Conservation (phyloP, 2,797 vertebrate species). For the Hybognathus amarus region DNA sequence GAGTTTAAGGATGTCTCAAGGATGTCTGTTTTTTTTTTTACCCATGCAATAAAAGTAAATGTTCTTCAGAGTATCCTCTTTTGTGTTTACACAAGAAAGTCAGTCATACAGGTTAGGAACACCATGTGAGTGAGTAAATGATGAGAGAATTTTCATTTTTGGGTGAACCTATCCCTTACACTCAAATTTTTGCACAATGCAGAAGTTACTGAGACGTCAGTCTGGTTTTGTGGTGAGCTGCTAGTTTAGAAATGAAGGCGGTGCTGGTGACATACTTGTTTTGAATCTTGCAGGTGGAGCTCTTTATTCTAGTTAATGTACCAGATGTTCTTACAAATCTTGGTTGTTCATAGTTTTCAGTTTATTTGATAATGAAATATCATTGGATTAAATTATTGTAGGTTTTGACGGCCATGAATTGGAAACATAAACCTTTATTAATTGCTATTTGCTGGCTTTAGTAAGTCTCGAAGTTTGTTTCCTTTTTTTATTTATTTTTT, state of each 20-base stretch:
- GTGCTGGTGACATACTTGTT: constrained; percentile 18
- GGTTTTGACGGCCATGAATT: neutral
- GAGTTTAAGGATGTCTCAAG: neutral
- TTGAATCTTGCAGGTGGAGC: constrained; percentile 15
- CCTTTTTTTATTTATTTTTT: no score
- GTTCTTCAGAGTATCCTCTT: neutral
- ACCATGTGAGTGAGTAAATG: neutral
- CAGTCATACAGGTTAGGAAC: neutral
- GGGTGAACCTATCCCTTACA: neutral
- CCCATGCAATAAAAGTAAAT: neutral
- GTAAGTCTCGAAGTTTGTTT: neutral
- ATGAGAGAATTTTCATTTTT: neutral
- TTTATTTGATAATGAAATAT: neutral
- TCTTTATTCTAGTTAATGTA: constrained; percentile 5
- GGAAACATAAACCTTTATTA: neutral
- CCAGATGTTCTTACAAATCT: constrained; percentile 5
- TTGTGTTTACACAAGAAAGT: neutral
- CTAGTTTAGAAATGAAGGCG: constrained; percentile 15
- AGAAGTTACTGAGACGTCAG: neutral
- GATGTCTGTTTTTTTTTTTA: neutral
- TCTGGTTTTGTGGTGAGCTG: constrained; percentile 40
- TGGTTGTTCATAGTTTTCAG: neutral
- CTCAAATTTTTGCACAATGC: neutral
- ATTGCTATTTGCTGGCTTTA: constrained; percentile 15
- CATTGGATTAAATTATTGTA: neutral